Conservation (phyloP, 2,888 invertebrate genomes). For the Euplagia quadripunctaria region DNA sequence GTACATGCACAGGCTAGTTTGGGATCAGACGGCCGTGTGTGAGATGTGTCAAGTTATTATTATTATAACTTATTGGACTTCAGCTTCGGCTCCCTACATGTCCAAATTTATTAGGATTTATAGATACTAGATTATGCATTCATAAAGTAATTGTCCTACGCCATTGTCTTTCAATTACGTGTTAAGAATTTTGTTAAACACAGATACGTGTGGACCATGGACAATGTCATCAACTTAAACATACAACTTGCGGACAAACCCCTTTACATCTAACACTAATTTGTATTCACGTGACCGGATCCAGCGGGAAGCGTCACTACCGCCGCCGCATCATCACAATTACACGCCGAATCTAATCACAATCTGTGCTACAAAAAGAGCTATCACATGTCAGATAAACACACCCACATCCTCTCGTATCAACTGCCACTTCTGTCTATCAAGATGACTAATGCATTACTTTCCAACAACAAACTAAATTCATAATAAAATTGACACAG, state of each 20-base stretch:
- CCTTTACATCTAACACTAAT: slow-evolving; percentile 49
- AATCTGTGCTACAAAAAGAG: slow-evolving; percentile 52
- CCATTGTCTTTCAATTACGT: slow-evolving; percentile 30
- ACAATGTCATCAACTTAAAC: slow-evolving; percentile 30
- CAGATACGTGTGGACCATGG: slow-evolving; percentile 25
- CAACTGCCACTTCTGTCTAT: slow-evolving; percentile 40
- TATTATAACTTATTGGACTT: slow-evolving; percentile 11
- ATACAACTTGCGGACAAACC: slow-evolving; percentile 35
- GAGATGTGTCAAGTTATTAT: too few relatives aligned
- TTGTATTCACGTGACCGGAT: slow-evolving; percentile 47
- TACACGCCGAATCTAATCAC: slow-evolving; percentile 51
- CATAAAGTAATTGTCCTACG: slow-evolving; percentile 11
- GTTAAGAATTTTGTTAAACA: slow-evolving; percentile 36
- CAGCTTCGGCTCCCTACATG: not conserved
- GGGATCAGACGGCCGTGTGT: too few relatives aligned
- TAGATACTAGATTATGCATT: slow-evolving; percentile 1
- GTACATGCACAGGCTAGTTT: too few relatives aligned
- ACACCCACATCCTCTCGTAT: slow-evolving; percentile 51
- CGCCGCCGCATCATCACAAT: slow-evolving; percentile 38
- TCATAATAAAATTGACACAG: slow-evolving; percentile 33
- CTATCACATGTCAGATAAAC: slow-evolving; percentile 48
- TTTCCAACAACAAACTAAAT: slow-evolving; percentile 43
- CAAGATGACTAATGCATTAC: slow-evolving; percentile 46
- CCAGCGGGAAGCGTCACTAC: slow-evolving; percentile 49
- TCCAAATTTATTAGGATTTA: slow-evolving; percentile 1